phyloP scores from a whole-genome alignment of 2,113 vertebrate species.

The Bagarius yarrelli region DNA sequence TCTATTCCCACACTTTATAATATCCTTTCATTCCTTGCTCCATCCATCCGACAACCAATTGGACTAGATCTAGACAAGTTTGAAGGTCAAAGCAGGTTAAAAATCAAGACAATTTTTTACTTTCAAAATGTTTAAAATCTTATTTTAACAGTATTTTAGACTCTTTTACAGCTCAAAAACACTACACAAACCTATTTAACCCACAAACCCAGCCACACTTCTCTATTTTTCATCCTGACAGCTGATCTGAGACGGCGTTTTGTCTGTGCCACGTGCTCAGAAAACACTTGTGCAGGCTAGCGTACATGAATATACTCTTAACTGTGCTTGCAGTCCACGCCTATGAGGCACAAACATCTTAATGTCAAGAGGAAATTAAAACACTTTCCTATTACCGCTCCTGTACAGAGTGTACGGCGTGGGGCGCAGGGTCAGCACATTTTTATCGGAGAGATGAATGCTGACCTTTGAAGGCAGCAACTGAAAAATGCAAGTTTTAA shows the following conservation, averaged over 20 bases:
- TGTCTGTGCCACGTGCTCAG: not conserved
- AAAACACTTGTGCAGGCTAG: not conserved
- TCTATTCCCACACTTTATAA: no score
- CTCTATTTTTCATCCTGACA: not conserved
- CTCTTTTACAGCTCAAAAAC: no score
- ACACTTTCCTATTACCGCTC: constrained; percentile 84
- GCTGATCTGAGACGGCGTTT: not conserved
- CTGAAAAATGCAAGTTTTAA: constrained; percentile 50
- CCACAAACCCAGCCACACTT: not conserved
- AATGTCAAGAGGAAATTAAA: constrained; percentile 99
- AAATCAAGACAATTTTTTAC: no score
- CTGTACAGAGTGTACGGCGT: constrained; percentile 75
- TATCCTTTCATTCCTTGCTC: no score
- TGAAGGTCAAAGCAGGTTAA: no score
- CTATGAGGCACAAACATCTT: constrained; percentile 91
- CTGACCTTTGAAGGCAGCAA: constrained; percentile 71
- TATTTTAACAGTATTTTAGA: no score
- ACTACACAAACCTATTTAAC: not conserved
- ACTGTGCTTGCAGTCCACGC: constrained; percentile 83
- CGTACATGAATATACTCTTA: constrained; percentile 50
- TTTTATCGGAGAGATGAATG: constrained; percentile 70
- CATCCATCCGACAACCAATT: no score
- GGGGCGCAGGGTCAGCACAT: constrained; percentile 77
- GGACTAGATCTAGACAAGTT: no score
- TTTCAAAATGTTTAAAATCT: no score